phyloP scores from a whole-genome alignment of 2,113 vertebrate species.

The Trematocara nigrifrons region DNA sequence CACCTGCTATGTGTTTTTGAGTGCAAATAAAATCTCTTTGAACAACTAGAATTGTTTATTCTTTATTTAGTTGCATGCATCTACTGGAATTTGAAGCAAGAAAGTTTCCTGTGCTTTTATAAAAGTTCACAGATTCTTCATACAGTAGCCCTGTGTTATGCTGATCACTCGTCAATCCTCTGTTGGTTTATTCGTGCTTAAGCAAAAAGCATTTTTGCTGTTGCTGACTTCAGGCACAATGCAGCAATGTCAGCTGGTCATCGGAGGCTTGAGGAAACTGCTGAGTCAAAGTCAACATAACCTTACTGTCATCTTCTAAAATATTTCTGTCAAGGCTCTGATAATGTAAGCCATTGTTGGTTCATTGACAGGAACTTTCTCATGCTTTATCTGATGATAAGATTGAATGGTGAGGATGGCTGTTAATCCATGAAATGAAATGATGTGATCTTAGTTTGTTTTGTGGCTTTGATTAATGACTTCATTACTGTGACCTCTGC shows the following conservation, averaged over 20 bases:
- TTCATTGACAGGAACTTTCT: background rate
- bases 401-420: background rate
- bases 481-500: background rate
- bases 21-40: background rate
- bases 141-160: background rate
- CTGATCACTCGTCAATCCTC: background rate
- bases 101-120: accelerated
- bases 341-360: background rate
- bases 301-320: constrained; percentile 1
- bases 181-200: background rate
- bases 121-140: accelerated
- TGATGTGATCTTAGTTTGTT: background rate
- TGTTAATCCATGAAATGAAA: background rate
- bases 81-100: background rate
- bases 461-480: background rate
- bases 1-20: background rate
- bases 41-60: background rate
- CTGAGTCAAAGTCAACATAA: constrained; percentile 15
- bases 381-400: background rate
- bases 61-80: background rate
- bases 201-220: background rate
- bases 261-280: background rate
- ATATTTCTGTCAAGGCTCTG: background rate
- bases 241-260: background rate
- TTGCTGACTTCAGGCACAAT: constrained; percentile 1